Conservation (phyloP, 2,797 vertebrate genomes). For the Sternotherus odoratus region DNA sequence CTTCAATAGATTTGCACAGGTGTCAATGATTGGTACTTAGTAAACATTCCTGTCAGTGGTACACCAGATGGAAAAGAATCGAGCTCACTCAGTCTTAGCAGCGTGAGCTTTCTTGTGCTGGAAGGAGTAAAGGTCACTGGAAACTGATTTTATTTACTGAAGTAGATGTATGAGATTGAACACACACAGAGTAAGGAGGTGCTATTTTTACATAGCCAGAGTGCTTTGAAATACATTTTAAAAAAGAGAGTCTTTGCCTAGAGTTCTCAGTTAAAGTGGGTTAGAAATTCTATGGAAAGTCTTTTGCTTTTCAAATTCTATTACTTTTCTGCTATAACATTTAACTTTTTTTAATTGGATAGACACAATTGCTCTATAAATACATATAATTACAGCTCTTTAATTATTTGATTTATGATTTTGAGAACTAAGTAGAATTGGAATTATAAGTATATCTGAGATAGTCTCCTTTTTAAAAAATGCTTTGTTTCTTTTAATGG, state of each 20-base stretch:
- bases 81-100: neutral
- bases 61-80: neutral
- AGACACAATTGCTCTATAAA: neutral
- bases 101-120: neutral
- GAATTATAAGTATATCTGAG: constrained; percentile 24
- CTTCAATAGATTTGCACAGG: accelerated
- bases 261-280: neutral
- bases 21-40: neutral
- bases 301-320: neutral
- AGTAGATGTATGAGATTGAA: neutral
- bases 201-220: neutral
- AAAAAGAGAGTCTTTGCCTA: neutral
- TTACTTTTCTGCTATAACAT: neutral
- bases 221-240: neutral
- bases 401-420: constrained; percentile 20
- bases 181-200: neutral
- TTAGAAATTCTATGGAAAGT: neutral
- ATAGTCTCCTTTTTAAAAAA: neutral
- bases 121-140: neutral
- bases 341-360: neutral
- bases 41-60: neutral
- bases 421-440: constrained; percentile 7
- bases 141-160: neutral
- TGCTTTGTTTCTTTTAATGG: neutral
- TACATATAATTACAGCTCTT: constrained; percentile 20